Conservation (phyloP, 2,888 invertebrate genomes). For the Glyphotaelius pellucidus region DNA sequence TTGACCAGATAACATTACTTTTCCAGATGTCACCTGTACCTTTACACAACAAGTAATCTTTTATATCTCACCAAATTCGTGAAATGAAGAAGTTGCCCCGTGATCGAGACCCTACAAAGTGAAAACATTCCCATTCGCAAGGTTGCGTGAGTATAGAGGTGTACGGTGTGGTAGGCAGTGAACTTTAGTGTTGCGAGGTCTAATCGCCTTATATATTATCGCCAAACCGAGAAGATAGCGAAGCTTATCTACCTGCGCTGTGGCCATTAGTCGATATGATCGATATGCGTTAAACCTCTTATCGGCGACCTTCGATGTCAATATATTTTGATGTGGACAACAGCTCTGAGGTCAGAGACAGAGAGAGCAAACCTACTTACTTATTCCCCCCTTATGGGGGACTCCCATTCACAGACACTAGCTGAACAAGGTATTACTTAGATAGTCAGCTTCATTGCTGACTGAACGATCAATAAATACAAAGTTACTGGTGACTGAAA, state of each 20-base stretch:
- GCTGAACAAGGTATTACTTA: not conserved
- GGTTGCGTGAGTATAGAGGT: not conserved
- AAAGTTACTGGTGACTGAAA: no score
- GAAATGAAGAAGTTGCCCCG: not conserved
- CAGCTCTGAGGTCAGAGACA: not conserved
- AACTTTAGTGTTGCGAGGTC: not conserved
- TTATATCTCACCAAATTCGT: not conserved
- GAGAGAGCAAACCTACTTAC: not conserved
- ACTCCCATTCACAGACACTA: not conserved
- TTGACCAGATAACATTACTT: no score
- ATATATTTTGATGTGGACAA: not conserved
- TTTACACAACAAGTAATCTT: not conserved
- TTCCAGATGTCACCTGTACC: no score
- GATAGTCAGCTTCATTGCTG: no score
- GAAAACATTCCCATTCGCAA: not conserved
- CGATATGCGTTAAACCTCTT: conserved; percentile 25
- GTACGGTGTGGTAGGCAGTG: not conserved
- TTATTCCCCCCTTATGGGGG: not conserved
- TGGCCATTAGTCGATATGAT: conserved; percentile 22
- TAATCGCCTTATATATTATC: conserved; percentile 11
- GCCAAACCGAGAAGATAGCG: not conserved
- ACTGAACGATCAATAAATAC: no score
- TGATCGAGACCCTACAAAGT: not conserved
- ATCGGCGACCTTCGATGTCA: not conserved
- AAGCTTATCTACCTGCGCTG: not conserved